Evolutionary conservation across 2,888 invertebrate genomes (phyloP), one percentile per base, ranked within the genome.

Genomic region (Allygus modestus): DNA sequence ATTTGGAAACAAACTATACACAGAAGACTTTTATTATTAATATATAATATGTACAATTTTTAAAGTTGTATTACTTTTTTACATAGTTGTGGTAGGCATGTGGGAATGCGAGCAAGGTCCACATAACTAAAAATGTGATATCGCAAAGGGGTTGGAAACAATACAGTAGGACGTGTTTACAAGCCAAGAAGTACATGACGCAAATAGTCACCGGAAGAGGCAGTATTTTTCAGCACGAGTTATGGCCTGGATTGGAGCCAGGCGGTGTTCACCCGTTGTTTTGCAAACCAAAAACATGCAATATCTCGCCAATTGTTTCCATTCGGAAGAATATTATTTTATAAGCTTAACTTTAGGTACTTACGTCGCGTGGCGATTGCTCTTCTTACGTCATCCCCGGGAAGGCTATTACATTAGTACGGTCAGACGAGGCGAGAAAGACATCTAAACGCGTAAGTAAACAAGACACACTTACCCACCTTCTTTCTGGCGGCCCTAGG

Each of bases 391-490:
- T 23, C 1, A 15, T 58, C 58, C 1, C 15, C 2, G 51, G n/a
- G n/a, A 4, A 5, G 58, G 20, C 17, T 28, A 23, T 15, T 28
- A 28, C 20, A 31, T 12, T 58, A 15, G 17, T 23, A 26, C 2
- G n/a, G 51, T 51, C n/a, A 15, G 26, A 26, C 1, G 65, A 31
- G 65, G n/a, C 15, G 65, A 31, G 28, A 65, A 23, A 54, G 54
- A 65, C 65, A 58, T 58, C 15, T 65, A 65, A 58, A 65, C 65
- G 65, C 65, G 65, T 15, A 4, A 65, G 65, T 31, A 82, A 54
- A 73, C 84, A 85, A 86, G 87, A 86, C 85, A 85, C 79, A 85
- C 81, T 81, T 82, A 85, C 85, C 87, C 86, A 87, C 87, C 85
- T 82, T 84, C 77, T 85, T 83, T 17, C 83, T 79, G 37, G 69